These are phyloP conservation scores for Rutpela maculata DNA, from an alignment of 2,888 invertebrate genomes.

Conservation along the genomic window DNA sequence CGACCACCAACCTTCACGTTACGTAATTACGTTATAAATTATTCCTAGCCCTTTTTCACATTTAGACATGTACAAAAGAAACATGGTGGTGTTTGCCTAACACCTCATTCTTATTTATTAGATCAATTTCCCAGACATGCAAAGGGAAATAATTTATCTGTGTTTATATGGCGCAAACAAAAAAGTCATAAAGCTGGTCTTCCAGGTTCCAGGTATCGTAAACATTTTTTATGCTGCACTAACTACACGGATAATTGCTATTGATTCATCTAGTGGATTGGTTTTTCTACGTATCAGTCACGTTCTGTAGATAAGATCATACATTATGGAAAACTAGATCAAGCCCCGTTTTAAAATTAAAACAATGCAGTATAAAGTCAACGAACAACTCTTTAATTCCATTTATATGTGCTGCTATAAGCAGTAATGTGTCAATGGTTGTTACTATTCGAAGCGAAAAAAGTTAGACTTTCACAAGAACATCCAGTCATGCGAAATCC, in stretches of 20 bases:
- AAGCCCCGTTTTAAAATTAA: neutral
- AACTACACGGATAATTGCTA: constrained; percentile 7
- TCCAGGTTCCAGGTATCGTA: constrained; percentile 16
- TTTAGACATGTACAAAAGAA: neutral
- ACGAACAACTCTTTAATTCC: neutral
- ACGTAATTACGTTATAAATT: neutral
- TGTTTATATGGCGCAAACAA: neutral
- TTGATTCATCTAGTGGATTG: constrained; percentile 14
- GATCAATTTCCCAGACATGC: constrained; percentile 20
- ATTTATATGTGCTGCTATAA: neutral
- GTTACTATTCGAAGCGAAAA: no score
- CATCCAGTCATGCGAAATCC: no score
- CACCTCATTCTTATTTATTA: constrained; percentile 14
- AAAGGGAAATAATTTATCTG: constrained; percentile 16
- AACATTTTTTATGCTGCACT: constrained; percentile 18
- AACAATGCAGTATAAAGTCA: neutral
- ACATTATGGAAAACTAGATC: neutral
- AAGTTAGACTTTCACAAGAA: no score
- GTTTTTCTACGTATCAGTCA: constrained; percentile 1
- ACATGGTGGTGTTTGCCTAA: neutral
- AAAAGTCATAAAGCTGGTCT: constrained; percentile 8
- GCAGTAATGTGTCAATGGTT: no score
- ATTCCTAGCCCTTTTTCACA: neutral
- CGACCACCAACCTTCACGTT: neutral
- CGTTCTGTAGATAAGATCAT: neutral